Conservation (phyloP, 2,113 vertebrate species). For the Cryptotis parvus region DNA sequence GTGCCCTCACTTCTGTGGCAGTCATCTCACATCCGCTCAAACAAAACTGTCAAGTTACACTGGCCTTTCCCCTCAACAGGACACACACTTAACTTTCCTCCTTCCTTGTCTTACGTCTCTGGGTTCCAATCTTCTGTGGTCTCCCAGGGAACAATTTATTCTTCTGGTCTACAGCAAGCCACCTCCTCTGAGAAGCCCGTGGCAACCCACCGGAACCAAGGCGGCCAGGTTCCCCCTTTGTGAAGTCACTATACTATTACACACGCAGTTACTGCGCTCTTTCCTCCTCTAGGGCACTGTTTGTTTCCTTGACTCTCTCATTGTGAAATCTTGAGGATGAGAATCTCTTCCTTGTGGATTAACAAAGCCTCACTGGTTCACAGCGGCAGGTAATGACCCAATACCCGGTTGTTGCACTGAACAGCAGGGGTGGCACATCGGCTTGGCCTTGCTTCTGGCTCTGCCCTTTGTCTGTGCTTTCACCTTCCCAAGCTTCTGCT, state of each 20-base stretch:
- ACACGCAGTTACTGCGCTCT: rapidly evolving
- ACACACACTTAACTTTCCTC: background rate
- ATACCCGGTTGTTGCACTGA: background rate
- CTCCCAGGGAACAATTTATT: background rate
- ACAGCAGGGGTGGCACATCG: background rate
- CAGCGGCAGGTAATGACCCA: background rate
- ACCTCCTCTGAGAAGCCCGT: background rate
- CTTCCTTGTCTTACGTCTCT: background rate
- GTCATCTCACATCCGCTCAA: background rate
- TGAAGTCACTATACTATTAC: background rate
- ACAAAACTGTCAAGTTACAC: background rate
- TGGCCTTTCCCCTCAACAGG: background rate
- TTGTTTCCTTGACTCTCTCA: background rate
- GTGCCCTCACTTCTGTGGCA: background rate
- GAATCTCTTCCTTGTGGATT: background rate
- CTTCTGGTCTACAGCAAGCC: background rate
- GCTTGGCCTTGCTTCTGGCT: background rate
- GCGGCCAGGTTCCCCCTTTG: background rate
- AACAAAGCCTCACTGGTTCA: background rate
- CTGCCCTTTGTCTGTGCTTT: background rate
- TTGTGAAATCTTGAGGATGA: background rate
- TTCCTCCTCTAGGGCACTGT: background rate
- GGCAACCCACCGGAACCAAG: background rate
- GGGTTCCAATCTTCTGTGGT: background rate
- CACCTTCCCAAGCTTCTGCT: background rate